phyloP scores from a whole-genome alignment of 2,797 vertebrate genomes.

The Sebastes ruberrimus region DNA sequence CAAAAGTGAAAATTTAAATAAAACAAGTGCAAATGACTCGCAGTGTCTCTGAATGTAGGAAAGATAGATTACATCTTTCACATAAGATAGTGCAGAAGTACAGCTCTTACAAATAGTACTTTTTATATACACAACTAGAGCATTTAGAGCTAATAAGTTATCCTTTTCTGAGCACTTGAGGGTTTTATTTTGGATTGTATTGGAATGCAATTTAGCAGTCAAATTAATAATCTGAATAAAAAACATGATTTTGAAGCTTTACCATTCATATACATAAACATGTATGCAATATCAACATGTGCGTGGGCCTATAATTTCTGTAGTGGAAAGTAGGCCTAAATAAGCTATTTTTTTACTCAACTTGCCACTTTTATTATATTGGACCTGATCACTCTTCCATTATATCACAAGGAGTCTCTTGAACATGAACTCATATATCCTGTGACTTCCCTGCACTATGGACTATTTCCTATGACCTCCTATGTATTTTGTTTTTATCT shows the following conservation, averaged over 20 bases:
- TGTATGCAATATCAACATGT: not conserved
- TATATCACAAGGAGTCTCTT: too few species aligned
- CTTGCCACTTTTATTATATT: not conserved
- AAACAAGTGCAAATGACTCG: slow-evolving; percentile 80
- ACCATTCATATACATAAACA: not conserved
- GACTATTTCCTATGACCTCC: too few species aligned
- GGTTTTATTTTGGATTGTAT: slow-evolving; percentile 52
- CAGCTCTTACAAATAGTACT: slow-evolving; percentile 69
- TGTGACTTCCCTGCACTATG: too few species aligned
- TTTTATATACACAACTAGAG: slow-evolving; percentile 58
- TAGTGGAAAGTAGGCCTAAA: not conserved
- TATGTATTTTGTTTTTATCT: too few species aligned
- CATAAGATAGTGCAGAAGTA: slow-evolving; percentile 71
- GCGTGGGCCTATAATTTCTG: not conserved
- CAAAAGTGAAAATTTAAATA: slow-evolving; percentile 43
- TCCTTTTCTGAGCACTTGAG: slow-evolving; percentile 66
- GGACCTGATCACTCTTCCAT: too few species aligned
- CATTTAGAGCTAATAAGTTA: slow-evolving; percentile 51
- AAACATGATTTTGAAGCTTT: not conserved
- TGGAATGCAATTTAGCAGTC: slow-evolving; percentile 45
- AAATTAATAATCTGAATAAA: slow-evolving; percentile 25
- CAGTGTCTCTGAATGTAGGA: slow-evolving; percentile 79
- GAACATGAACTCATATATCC: too few species aligned
- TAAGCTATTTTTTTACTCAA: not conserved
- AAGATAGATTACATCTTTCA: slow-evolving; percentile 70